phyloP scores from a whole-genome alignment of 1,140 invertebrate species.

The Ceratina australensis region DNA sequence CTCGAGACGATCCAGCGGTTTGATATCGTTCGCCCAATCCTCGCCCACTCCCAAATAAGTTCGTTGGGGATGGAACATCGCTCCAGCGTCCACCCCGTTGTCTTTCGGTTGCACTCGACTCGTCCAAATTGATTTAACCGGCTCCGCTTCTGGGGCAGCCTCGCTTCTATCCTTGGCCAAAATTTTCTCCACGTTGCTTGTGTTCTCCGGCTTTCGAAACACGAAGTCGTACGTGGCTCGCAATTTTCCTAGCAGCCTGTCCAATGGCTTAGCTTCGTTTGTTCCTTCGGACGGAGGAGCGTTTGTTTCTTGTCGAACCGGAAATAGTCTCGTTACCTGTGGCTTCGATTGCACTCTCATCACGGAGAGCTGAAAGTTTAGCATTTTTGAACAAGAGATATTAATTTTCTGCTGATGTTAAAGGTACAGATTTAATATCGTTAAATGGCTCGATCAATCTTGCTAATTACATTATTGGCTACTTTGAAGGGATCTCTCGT shows the following conservation, averaged over 20 bases:
- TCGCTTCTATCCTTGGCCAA: slow-evolving; percentile 18
- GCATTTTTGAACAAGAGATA: not conserved
- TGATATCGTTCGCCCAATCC: slow-evolving; percentile 62
- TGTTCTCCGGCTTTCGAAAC: slow-evolving; percentile 67
- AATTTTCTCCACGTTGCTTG: slow-evolving; percentile 66
- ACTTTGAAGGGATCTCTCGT: too few relatives aligned
- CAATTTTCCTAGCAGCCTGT: slow-evolving; percentile 71
- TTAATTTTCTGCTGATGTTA: not conserved
- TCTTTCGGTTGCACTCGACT: not conserved
- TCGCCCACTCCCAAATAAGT: slow-evolving; percentile 29
- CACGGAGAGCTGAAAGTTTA: slow-evolving; percentile 60
- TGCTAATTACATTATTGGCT: too few relatives aligned
- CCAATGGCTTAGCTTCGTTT: slow-evolving; percentile 60
- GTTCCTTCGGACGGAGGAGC: slow-evolving; percentile 50
- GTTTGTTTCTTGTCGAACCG: slow-evolving; percentile 62
- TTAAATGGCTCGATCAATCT: too few relatives aligned
- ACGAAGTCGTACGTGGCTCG: slow-evolving; percentile 71
- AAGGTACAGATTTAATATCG: not conserved
- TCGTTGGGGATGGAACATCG: slow-evolving; percentile 2
- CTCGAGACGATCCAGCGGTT: slow-evolving; percentile 57
- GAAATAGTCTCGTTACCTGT: slow-evolving; percentile 70
- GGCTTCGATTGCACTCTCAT: slow-evolving; percentile 61
- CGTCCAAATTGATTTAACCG: slow-evolving; percentile 42
- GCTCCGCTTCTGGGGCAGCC: slow-evolving; percentile 26
- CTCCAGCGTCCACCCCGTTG: not conserved